phyloP scores from a whole-genome alignment of 2,113 vertebrate genomes.

The Gymnobelideus leadbeateri region DNA sequence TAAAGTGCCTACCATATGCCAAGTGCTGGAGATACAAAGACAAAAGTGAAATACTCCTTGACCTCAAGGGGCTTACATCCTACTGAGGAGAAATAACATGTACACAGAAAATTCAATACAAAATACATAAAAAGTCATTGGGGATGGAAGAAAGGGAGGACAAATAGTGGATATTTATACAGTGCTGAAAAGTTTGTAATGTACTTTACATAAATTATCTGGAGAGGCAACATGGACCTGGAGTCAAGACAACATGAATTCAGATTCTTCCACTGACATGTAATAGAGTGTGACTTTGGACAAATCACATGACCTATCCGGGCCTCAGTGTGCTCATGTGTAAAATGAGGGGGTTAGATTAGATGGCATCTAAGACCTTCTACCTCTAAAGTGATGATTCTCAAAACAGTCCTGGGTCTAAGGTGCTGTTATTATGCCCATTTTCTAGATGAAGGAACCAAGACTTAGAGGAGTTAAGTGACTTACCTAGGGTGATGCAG shows the following conservation, averaged over 20 bases:
- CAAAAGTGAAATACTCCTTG: not conserved
- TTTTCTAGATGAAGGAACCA: not conserved
- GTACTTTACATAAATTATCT: not conserved
- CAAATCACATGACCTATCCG: not conserved
- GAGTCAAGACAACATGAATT: not conserved
- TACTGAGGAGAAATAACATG: not conserved
- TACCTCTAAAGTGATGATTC: too few relatives aligned
- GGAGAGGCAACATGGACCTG: not conserved
- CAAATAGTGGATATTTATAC: not conserved
- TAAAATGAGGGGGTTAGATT: not conserved
- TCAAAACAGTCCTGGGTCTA: not conserved
- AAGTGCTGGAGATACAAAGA: not conserved
- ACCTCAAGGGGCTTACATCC: not conserved
- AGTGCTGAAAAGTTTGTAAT: not conserved
- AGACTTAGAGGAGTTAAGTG: not conserved
- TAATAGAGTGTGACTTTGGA: not conserved
- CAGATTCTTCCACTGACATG: not conserved
- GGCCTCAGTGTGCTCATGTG: not conserved
- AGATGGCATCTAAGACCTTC: not conserved
- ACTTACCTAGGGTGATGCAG: not conserved
- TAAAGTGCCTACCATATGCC: not conserved
- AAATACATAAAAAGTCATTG: not conserved
- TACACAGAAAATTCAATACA: not conserved
- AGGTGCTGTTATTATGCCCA: not conserved
- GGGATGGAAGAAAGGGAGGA: not conserved